phyloP scores from a whole-genome alignment of 2,113 vertebrate species.

The Glareola pratincola region DNA sequence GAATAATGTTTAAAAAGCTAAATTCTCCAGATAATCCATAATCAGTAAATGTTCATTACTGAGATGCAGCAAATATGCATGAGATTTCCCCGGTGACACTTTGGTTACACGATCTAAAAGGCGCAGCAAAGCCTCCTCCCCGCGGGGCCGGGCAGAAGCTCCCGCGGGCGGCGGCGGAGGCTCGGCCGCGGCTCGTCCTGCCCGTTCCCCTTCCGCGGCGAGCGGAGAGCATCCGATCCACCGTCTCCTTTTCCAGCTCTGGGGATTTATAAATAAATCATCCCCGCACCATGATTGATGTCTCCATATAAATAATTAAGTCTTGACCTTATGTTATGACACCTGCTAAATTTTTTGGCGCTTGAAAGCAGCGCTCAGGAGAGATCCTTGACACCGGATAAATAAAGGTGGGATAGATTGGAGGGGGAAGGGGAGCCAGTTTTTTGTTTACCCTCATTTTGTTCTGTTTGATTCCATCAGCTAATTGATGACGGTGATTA shows the following conservation, averaged over 20 bases:
- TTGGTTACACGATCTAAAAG: constrained; percentile 29
- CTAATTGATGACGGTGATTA: constrained; percentile 13
- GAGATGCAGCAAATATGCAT: constrained; percentile 68
- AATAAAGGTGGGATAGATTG: not conserved
- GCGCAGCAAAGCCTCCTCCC: not conserved
- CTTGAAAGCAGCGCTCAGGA: constrained; percentile 25
- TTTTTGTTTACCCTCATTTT: constrained; percentile 20
- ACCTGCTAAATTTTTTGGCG: constrained; percentile 70
- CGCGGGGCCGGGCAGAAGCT: not conserved
- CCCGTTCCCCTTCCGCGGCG: not conserved
- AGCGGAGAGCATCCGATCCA: constrained; percentile 22
- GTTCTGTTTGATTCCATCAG: constrained; percentile 36
- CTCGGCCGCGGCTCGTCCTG: not conserved
- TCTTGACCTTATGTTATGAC: constrained; percentile 75
- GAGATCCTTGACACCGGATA: constrained; percentile 44
- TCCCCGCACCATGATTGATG: constrained; percentile 61
- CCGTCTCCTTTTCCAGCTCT: constrained; percentile 2
- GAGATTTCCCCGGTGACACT: constrained; percentile 53
- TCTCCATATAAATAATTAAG: constrained; percentile 79
- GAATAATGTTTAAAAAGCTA: constrained; percentile 77
- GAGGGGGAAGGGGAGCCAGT: not conserved
- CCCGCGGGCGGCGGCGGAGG: not conserved
- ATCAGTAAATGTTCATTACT: constrained; percentile 75
- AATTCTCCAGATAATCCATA: constrained; percentile 70
- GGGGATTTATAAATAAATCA: constrained; percentile 72